Base-by-base conservation (phyloP, 2,113 vertebrate genomes). In the Mionectes macconnelli region DNA sequence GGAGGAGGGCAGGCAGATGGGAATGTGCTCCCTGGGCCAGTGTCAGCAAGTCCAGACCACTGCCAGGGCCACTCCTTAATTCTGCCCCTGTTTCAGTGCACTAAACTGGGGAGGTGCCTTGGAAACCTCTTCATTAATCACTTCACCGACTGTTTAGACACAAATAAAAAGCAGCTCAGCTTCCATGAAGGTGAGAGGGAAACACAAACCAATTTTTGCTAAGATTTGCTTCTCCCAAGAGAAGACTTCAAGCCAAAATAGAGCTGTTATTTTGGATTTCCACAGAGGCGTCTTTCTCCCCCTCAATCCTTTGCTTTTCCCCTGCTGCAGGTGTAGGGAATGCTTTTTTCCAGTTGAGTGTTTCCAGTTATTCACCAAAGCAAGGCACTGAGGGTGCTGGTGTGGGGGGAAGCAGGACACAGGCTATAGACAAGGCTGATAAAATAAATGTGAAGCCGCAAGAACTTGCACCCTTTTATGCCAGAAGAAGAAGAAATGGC, bases 21-120 rank as follows among this genome's bases (percentile, higher is more conserved):
- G 37, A 84, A 30, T 21, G 11, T 14, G 7, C 7, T 52, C n/a
- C 31, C 23, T 20, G 31, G 35, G 66, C 60, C 39, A 37, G 18
- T 2, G 20, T 10, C 70, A 83, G 47, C 63, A 63, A 39, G 80
- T 68, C 37, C 40, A 73, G 77, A 35, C 10, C 30, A 4, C 14
- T 57, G 25, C 13, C 31, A 14, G 47, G 18, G 39, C 52, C 72
- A 15, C 80, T 68, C 72, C 94, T 79, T n/a, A 13, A 6, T 94
- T 33, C 4, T 14, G 23, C 52, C 53, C 25, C 33, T 28, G 6
- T 72, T 33, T 33, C 79, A 75, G 75, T 76, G 80, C 47, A 24
- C 75, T 59, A 37, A 90, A 70, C 39, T 75, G 72, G 76, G 94
- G 89, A 95, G 62, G 79, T 90, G 79, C 92, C 76, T 63, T 50